Percentiles rank a stretch among this genome's conserved stretches.
Conservation (phyloP, 2,113 vertebrate species). For the Stomatorhinus ivindoensis region DNA sequence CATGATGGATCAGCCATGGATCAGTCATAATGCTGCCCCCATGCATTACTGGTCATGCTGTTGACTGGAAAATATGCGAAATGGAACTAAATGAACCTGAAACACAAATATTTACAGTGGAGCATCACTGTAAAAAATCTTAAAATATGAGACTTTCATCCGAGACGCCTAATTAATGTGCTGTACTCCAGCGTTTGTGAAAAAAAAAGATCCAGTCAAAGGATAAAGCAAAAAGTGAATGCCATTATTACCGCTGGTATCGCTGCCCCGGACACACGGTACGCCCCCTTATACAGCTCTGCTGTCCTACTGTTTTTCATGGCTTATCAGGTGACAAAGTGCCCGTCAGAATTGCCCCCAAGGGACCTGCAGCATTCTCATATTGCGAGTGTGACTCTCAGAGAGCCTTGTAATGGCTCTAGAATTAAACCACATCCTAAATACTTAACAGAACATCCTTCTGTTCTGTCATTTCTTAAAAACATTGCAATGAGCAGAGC, state of each 20-base stretch:
- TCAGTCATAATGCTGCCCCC: not conserved
- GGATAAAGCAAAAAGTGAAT: not conserved
- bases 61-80: not conserved
- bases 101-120: not conserved
- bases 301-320: not conserved
- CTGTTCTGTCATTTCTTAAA: conserved; percentile 75
- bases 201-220: no score
- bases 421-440: conserved; percentile 70
- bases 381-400: not conserved
- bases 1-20: no score
- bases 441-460: conserved; percentile 78
- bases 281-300: not conserved
- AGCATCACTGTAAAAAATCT: not conserved
- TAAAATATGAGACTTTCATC: not conserved
- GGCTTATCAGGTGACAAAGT: conserved; percentile 17
- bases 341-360: conserved; percentile 49
- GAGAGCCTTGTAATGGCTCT: conserved; percentile 56
- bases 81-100: not conserved
- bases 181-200: not conserved
- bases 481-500: conserved; percentile 72
- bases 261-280: not conserved
- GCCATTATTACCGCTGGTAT: not conserved
- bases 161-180: not conserved
- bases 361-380: not conserved
- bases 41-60: not conserved